Conservation (phyloP, 1,140 invertebrate species). For the Branchinecta lindahli region DNA sequence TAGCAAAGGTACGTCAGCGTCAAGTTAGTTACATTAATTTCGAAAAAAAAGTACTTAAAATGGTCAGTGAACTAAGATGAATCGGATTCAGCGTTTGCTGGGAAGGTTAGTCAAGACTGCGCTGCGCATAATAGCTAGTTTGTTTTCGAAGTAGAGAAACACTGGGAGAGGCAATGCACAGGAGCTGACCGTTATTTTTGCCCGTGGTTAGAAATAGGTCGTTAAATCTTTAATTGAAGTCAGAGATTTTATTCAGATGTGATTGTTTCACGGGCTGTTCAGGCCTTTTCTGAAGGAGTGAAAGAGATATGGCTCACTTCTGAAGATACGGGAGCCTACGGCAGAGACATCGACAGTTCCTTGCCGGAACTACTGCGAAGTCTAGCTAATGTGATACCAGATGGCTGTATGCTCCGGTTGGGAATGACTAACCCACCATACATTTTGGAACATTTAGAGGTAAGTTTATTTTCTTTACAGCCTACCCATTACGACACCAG, state of each 20-base stretch:
- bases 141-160: too few species aligned
- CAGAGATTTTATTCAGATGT: slow-evolving; percentile 38
- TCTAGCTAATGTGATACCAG: slow-evolving; percentile 77
- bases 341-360: slow-evolving; percentile 75
- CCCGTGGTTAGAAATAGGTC: too few species aligned
- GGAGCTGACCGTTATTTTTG: too few species aligned
- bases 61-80: too few species aligned
- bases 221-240: too few species aligned
- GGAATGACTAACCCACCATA: slow-evolving; percentile 99
- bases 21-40: too few species aligned
- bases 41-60: too few species aligned
- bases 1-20: too few species aligned
- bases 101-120: too few species aligned
- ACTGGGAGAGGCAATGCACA: too few species aligned
- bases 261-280: slow-evolving; percentile 56
- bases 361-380: slow-evolving; percentile 71
- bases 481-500: not conserved
- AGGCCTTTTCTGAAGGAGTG: slow-evolving; percentile 83
- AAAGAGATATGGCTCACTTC: slow-evolving; percentile 96
- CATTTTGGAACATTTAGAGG: slow-evolving; percentile 80
- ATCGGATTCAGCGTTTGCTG: too few species aligned
- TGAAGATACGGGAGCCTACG: slow-evolving; percentile 95
- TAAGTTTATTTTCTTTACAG: slow-evolving; percentile 23
- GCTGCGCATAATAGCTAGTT: too few species aligned
- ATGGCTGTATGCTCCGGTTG: slow-evolving; percentile 67